These are phyloP conservation scores for Chelonia mydas DNA, from an alignment of 2,797 vertebrate species.

Conservation along the genomic window DNA sequence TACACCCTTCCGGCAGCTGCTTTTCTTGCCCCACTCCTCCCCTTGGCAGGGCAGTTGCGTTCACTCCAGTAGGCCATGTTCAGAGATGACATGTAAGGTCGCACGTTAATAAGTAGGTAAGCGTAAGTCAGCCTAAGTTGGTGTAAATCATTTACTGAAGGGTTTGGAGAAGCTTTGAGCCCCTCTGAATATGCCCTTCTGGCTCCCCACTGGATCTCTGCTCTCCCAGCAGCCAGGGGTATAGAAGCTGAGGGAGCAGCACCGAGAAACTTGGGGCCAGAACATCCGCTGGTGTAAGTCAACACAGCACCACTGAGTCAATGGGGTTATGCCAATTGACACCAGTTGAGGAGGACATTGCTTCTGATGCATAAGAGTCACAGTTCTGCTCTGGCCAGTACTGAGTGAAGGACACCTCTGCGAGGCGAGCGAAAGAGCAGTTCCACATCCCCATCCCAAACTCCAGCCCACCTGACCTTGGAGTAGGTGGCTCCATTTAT, in stretches of 20 bases:
- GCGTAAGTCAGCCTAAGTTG: background rate
- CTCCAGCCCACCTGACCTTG: constrained; percentile 87
- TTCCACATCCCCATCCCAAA: background rate
- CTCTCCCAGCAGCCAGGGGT: background rate
- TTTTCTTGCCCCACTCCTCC: background rate
- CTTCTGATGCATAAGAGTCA: background rate
- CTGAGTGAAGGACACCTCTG: background rate
- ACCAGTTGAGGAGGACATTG: background rate
- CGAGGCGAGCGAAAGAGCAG: background rate
- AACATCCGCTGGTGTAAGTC: background rate
- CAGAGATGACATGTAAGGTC: background rate
- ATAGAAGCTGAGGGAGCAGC: background rate
- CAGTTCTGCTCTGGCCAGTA: background rate
- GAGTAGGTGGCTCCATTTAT: constrained; percentile 97
- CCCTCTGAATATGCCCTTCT: no score
- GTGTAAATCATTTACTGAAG: background rate
- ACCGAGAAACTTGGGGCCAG: background rate
- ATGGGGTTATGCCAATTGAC: background rate
- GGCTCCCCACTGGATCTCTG: background rate
- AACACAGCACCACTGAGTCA: background rate
- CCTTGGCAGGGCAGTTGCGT: no score
- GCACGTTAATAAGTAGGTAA: background rate
- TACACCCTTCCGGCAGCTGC: background rate
- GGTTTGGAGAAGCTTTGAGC: no score
- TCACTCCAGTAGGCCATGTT: background rate